A percentile compares a stretch with the other conserved stretches of the same genome.
phyloP scores from a whole-genome alignment of 2,113 vertebrate genomes.

The Dendrocopos noguchii region DNA sequence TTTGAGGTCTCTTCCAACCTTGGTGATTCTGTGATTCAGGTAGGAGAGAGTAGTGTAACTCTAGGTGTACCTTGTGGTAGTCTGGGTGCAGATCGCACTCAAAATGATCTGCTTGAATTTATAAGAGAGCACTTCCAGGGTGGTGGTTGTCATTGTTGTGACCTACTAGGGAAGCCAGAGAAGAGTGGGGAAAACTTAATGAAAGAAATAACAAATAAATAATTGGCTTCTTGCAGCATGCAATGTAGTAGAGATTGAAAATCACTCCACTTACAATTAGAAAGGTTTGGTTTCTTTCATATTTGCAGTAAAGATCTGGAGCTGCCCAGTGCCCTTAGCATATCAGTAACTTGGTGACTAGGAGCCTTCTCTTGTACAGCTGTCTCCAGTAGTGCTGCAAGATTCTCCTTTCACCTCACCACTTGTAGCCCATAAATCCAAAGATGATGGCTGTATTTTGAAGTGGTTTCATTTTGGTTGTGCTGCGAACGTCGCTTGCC shows the following conservation, averaged over 20 bases:
- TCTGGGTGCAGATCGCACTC: not conserved
- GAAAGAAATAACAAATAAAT: not conserved
- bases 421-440: constrained; percentile 7
- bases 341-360: not conserved
- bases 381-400: not conserved
- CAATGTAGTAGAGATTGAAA: not conserved
- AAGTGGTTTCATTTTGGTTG: not conserved
- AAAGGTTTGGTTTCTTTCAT: not conserved
- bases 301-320: not conserved
- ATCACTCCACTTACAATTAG: not conserved
- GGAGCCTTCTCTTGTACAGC: not conserved
- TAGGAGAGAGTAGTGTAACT: not conserved
- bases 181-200: not conserved
- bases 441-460: not conserved
- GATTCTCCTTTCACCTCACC: not conserved
- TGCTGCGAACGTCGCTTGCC: not conserved
- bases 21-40: no score
- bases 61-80: not conserved
- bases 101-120: not conserved
- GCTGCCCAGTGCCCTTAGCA: not conserved
- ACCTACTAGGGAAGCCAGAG: not conserved
- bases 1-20: no score
- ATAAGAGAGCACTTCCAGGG: not conserved
- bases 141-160: not conserved
- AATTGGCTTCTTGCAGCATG: not conserved